These are phyloP conservation scores for Troides helena DNA, from an alignment of 2,888 invertebrate genomes.

Conservation along the genomic window DNA sequence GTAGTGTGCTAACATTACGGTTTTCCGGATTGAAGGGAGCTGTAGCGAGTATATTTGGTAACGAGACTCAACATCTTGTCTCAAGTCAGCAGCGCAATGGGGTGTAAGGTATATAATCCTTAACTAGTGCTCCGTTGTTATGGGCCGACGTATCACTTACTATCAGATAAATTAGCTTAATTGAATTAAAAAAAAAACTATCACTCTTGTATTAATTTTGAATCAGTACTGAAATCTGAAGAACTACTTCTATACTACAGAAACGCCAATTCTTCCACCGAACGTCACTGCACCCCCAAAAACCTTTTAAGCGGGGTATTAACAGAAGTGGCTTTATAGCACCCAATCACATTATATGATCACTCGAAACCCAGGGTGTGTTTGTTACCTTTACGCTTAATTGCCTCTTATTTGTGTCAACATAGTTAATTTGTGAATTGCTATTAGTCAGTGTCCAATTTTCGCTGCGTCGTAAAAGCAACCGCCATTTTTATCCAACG, in stretches of 20 bases:
- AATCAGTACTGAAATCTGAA: neutral
- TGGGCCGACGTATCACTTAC: no score
- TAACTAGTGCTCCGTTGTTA: no score
- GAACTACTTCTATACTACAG: neutral
- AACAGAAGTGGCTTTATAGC: constrained; percentile 28
- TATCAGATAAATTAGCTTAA: no score
- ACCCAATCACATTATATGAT: constrained; percentile 24
- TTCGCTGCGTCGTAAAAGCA: constrained; percentile 7
- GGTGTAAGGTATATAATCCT: no score
- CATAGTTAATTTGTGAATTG: constrained; percentile 28
- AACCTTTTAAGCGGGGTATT: constrained; percentile 21
- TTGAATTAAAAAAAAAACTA: no score
- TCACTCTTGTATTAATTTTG: neutral
- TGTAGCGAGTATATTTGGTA: no score
- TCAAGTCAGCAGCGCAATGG: no score
- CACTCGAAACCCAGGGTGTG: constrained; percentile 23
- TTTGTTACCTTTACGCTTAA: constrained; percentile 26
- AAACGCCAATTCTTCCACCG: neutral
- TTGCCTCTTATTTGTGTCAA: constrained; percentile 29
- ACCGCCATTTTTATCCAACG: constrained; percentile 1
- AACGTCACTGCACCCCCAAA: constrained; percentile 6
- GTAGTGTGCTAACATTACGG: no score
- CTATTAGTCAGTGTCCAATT: constrained; percentile 21
- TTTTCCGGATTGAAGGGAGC: no score
- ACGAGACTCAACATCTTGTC: no score